Conservation (phyloP, 2,113 vertebrate species). For the Canis aureus region DNA sequence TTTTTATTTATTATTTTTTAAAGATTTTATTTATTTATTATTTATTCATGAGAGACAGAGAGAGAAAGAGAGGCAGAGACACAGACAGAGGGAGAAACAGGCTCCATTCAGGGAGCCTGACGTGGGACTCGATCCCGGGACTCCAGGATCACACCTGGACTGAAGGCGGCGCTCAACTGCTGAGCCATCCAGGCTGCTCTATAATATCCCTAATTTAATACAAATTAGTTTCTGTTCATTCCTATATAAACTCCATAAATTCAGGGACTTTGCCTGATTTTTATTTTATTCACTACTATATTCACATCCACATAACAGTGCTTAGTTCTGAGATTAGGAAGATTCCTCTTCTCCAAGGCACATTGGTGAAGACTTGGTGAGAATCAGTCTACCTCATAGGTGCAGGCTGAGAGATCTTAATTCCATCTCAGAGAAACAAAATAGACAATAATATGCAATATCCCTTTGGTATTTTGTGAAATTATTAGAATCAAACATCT, state of each 20-base stretch:
- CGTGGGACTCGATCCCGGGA: no score
- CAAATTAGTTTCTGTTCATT: neutral
- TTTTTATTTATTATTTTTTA: no score
- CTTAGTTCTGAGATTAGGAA: neutral
- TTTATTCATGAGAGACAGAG: no score
- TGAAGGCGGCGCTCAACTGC: no score
- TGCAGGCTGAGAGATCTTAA: neutral
- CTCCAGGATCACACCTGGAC: no score
- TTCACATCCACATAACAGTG: neutral
- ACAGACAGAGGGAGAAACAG: no score
- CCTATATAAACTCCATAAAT: neutral
- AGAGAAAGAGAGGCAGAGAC: no score
- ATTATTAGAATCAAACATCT: conserved; percentile 26
- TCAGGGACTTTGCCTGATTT: neutral
- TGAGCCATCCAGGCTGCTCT: no score
- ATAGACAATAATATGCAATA: neutral
- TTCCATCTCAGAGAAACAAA: neutral
- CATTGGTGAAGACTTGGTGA: neutral
- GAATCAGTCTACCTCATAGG: neutral
- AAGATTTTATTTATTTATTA: no score
- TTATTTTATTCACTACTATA: neutral
- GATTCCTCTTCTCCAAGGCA: neutral
- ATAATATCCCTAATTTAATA: neutral
- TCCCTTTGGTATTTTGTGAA: neutral
- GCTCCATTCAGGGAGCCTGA: no score